Evolutionary conservation across 2,888 invertebrate genomes (phyloP).

Genomic region (Morpho achilles): DNA sequence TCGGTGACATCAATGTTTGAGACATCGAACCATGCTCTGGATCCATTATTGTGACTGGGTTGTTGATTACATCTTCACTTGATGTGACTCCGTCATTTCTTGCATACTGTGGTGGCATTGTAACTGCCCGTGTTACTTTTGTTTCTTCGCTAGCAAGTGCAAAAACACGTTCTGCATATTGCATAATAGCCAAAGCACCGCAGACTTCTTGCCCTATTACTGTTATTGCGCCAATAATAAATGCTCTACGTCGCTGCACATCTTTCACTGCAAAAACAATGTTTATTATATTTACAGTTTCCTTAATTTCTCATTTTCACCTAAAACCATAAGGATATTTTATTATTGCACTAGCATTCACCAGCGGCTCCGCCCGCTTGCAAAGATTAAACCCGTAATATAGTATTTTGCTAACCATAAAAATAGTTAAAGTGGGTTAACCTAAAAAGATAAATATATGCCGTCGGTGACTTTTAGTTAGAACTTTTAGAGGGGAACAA

Average conservation of each 20-base stretch:
- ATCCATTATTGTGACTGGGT: neutral
- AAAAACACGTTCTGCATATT: conserved; percentile 62
- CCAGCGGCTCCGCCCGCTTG: no score
- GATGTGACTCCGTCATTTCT: neutral
- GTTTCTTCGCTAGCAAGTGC: conserved; percentile 38
- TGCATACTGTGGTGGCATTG: neutral
- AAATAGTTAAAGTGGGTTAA: no score
- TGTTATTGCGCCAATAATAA: conserved; percentile 41
- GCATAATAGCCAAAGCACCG: conserved; percentile 55
- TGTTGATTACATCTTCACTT: neutral
- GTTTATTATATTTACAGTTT: neutral
- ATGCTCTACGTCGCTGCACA: conserved; percentile 44
- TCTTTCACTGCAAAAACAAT: conserved; percentile 40
- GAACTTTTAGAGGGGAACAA: no score
- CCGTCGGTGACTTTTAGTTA: no score
- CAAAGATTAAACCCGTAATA: no score
- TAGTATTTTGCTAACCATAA: no score
- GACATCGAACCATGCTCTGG: neutral
- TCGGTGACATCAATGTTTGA: conserved; percentile 35
- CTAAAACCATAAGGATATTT: no score
- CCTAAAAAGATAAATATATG: no score
- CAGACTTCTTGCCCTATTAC: conserved; percentile 59
- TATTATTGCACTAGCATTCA: no score
- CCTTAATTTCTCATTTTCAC: no score
- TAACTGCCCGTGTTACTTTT: neutral